Percentiles rank a stretch among this genome's conserved stretches.
phyloP scores from a whole-genome alignment of 2,797 vertebrate species.

The Phrynocephalus vlangalii region DNA sequence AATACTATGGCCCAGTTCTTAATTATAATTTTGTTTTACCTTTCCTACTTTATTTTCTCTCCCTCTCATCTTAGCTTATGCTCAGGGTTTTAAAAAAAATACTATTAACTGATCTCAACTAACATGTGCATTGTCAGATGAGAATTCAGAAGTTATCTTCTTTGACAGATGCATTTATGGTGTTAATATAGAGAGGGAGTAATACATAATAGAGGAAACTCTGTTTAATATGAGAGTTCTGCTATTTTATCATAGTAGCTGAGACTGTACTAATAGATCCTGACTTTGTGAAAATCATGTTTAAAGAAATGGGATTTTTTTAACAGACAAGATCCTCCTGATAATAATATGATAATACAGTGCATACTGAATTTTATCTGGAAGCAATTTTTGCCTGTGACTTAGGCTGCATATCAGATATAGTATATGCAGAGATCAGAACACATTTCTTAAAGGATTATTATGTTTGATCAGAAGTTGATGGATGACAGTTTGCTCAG shows the following conservation, averaged over 20 bases:
- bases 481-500: neutral
- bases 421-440: neutral
- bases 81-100: conserved; percentile 56
- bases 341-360: conserved; percentile 55
- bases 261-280: conserved; percentile 72
- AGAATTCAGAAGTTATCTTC: conserved; percentile 72
- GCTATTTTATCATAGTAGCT: conserved; percentile 68
- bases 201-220: conserved; percentile 62
- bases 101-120: conserved; percentile 73
- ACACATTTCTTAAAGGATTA: neutral
- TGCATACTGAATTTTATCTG: neutral
- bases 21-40: neutral
- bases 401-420: neutral
- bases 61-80: neutral
- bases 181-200: conserved; percentile 61
- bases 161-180: conserved; percentile 67
- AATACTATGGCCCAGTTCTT: too few relatives aligned
- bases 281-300: conserved; percentile 69
- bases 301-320: conserved; percentile 64
- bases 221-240: conserved; percentile 72
- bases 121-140: conserved; percentile 69
- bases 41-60: conserved; percentile 2
- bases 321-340: conserved; percentile 66
- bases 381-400: neutral
- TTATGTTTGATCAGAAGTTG: neutral